phyloP scores from a whole-genome alignment of 1,140 invertebrate species.

The Papilio helenus region DNA sequence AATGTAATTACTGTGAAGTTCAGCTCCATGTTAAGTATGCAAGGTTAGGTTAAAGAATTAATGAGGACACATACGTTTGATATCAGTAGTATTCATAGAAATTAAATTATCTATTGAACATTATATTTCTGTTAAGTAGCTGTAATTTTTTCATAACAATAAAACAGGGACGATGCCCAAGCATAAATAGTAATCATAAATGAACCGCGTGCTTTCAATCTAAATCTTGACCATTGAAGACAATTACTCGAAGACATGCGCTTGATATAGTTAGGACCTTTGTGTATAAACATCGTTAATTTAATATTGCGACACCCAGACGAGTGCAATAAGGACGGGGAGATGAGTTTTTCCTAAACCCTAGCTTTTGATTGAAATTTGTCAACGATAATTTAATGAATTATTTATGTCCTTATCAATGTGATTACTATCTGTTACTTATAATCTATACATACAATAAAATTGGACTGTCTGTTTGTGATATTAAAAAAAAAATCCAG shows the following conservation, averaged over 20 bases:
- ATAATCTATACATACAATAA: too few species aligned
- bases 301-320: background rate
- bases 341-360: too few species aligned
- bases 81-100: background rate
- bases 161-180: background rate
- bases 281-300: background rate
- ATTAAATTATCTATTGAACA: background rate
- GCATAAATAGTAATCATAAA: constrained; percentile 50
- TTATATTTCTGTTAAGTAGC: background rate
- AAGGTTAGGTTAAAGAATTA: constrained; percentile 6
- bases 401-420: too few species aligned
- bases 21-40: background rate
- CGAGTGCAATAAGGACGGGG: too few species aligned
- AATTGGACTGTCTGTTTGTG: too few species aligned
- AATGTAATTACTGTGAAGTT: background rate
- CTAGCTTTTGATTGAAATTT: too few species aligned
- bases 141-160: background rate
- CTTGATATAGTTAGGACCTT: background rate
- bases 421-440: too few species aligned
- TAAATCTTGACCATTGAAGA: constrained; percentile 58
- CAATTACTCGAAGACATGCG: constrained; percentile 37
- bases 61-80: background rate
- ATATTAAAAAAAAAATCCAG: too few species aligned
- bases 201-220: constrained; percentile 58
- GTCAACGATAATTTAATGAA: too few species aligned